Evolutionary conservation across 2,797 vertebrate species (phyloP), one percentile per base, ranked within the genome.

Genomic region (Ptychadena robeensis): DNA sequence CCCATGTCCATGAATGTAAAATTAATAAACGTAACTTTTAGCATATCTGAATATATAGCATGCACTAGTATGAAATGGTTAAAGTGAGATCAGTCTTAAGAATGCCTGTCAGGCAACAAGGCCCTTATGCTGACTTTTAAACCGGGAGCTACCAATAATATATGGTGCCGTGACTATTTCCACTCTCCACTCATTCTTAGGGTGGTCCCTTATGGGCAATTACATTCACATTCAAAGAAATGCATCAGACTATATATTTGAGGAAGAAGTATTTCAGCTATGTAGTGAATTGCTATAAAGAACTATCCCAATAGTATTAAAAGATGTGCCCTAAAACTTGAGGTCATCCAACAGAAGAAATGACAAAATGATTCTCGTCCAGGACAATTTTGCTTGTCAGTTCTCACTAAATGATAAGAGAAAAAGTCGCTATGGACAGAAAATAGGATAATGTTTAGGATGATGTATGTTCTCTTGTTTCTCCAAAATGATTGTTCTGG

Each of bases 331-430:
- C 64, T 40, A 30, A 68, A 35, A 57, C 40, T 48, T 69, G n/a
- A 57, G 65, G 44, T 67, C 48, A 68, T 79, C 40, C 53, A 79
- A 68, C 68, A 65, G 65, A 79, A 79, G 38, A 79, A 53, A 77
- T 53, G 38, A 68, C 25, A 57, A 79, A 59, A 68, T 59, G 30
- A 35, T 4, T 68, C 18, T 31, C 35, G 18, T 32, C 31, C 18
- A 30, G 27, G 15, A 22, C 35, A 28, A 28, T 75, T 66, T 34
- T 31, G 63, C 3, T n/a, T 67, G 64, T 67, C 75, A 67, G 40
- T 27, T 27, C 27, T 67, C 31, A 67, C 30, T 53, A 27, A 53
- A 53, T 9, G 40, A 31, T 68, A 53, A 68, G 66, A 22, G 7
- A 57, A 31, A 79, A 27, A 35, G 40, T 48, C 14, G 28, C 15